Percentiles rank a stretch among this genome's conserved stretches.
Evolutionary conservation across 1,140 invertebrate genomes (phyloP).

Genomic region (Orussus abietinus): DNA sequence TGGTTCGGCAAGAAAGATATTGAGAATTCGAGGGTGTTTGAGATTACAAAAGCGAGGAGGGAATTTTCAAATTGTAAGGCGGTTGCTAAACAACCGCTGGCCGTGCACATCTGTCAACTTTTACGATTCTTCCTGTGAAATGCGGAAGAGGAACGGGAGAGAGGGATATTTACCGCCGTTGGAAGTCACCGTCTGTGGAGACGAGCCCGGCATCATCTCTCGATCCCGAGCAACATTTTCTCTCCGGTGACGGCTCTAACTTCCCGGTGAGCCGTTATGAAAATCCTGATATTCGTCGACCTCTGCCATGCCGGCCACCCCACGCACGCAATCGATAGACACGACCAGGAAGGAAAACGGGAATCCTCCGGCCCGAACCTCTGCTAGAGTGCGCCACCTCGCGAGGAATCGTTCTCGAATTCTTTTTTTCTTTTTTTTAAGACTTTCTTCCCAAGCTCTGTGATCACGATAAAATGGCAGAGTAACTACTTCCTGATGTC

Average conservation of each 20-base stretch:
- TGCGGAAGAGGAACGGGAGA: constrained; percentile 8
- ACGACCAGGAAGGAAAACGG: too few species aligned
- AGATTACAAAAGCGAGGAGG: constrained; percentile 4
- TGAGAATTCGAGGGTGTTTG: background rate
- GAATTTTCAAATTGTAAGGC: background rate
- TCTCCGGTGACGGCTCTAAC: background rate
- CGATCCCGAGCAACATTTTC: constrained; percentile 14
- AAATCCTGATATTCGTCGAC: constrained; percentile 3
- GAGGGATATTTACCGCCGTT: constrained; percentile 30
- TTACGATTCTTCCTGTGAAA: constrained; percentile 14
- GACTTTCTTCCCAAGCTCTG: too few species aligned
- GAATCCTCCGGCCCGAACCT: too few species aligned
- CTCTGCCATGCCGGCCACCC: constrained; percentile 8
- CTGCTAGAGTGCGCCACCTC: too few species aligned
- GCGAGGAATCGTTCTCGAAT: too few species aligned
- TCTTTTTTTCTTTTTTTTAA: too few species aligned
- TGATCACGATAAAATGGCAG: too few species aligned
- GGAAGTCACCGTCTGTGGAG: constrained; percentile 42
- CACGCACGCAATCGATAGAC: background rate
- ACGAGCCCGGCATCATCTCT: constrained; percentile 50
- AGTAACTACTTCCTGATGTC: too few species aligned
- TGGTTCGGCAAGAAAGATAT: constrained; percentile 6
- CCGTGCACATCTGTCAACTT: constrained; percentile 33
- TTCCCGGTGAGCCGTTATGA: background rate
- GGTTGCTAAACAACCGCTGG: background rate